Conservation (phyloP, 2,113 vertebrate species). For the Callionymus lyra region DNA sequence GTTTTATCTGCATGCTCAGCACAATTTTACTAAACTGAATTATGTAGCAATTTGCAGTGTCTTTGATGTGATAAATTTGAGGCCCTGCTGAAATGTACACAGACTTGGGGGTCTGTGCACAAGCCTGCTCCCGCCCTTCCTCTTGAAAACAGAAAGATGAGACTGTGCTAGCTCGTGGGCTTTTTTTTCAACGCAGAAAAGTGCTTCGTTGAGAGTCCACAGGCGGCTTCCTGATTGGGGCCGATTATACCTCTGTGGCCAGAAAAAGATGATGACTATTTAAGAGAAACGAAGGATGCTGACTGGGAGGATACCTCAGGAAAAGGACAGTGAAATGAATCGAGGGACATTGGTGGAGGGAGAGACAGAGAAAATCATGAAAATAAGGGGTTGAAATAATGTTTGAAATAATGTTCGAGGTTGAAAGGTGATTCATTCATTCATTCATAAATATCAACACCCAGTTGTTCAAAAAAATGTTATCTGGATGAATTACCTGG, state of each 20-base stretch:
- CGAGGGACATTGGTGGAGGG: slow-evolving; percentile 13
- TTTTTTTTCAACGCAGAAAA: slow-evolving; percentile 49
- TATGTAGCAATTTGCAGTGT: slow-evolving; percentile 68
- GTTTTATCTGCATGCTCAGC: slow-evolving; percentile 62
- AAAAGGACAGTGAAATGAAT: slow-evolving; percentile 54
- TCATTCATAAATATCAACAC: too few species aligned
- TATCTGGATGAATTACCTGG: too few species aligned
- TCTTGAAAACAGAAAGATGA: slow-evolving; percentile 41
- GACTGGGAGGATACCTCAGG: slow-evolving; percentile 61
- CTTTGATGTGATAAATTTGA: slow-evolving; percentile 68
- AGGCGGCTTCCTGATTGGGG: slow-evolving; percentile 52
- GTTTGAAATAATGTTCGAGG: too few species aligned
- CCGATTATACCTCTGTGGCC: slow-evolving; percentile 64
- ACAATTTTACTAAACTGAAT: slow-evolving; percentile 67
- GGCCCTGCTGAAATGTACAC: slow-evolving; percentile 55
- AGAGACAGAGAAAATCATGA: slow-evolving; percentile 30
- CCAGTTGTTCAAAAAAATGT: too few species aligned
- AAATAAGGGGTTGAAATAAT: slow-evolving; percentile 49
- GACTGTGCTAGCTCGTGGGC: slow-evolving; percentile 53
- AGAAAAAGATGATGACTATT: slow-evolving; percentile 64
- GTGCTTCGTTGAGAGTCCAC: slow-evolving; percentile 61
- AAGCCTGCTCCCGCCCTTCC: slow-evolving; percentile 16
- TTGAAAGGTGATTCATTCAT: too few species aligned
- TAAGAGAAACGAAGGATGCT: slow-evolving; percentile 60
- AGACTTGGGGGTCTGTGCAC: slow-evolving; percentile 54